These are phyloP conservation scores for Hoplodrina ambigua DNA, from an alignment of 2,888 invertebrate genomes.

Conservation along the genomic window DNA sequence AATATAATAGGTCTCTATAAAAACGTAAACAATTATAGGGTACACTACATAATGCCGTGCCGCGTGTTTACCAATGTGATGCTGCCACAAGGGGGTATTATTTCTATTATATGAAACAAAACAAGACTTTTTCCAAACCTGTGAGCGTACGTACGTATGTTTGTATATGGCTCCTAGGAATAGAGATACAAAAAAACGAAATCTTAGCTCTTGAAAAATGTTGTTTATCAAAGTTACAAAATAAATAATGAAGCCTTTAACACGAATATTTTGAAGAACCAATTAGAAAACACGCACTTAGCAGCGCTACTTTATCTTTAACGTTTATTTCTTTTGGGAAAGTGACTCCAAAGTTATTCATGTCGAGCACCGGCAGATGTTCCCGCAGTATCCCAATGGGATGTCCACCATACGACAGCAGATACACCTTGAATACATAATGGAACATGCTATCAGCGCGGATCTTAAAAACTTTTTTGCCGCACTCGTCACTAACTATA, in stretches of 20 bases:
- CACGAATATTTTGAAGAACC: slow-evolving; percentile 58
- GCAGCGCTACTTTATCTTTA: slow-evolving; percentile 71
- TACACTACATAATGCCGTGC: too few relatives aligned
- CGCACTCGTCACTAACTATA: slow-evolving; percentile 66
- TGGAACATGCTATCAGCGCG: slow-evolving; percentile 54
- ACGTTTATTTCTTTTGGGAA: slow-evolving; percentile 73
- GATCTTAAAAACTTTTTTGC: slow-evolving; percentile 66
- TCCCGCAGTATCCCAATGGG: slow-evolving; percentile 70
- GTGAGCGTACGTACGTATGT: too few relatives aligned
- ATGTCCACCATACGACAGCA: slow-evolving; percentile 62
- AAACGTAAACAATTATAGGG: too few relatives aligned
- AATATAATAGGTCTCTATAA: too few relatives aligned
- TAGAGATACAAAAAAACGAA: background rate
- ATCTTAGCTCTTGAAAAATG: background rate
- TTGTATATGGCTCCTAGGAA: background rate
- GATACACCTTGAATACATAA: slow-evolving; percentile 44
- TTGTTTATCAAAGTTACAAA: slow-evolving; percentile 12
- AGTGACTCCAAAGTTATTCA: slow-evolving; percentile 67
- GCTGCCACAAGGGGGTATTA: too few relatives aligned
- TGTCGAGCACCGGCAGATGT: slow-evolving; percentile 55
- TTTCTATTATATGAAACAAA: too few relatives aligned
- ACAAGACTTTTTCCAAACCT: too few relatives aligned
- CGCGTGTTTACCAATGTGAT: too few relatives aligned
- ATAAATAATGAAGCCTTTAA: slow-evolving; percentile 8
- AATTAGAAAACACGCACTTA: slow-evolving; percentile 77